These are phyloP conservation scores for Byasa hedistus DNA, from an alignment of 2,888 invertebrate genomes.

Conservation along the genomic window DNA sequence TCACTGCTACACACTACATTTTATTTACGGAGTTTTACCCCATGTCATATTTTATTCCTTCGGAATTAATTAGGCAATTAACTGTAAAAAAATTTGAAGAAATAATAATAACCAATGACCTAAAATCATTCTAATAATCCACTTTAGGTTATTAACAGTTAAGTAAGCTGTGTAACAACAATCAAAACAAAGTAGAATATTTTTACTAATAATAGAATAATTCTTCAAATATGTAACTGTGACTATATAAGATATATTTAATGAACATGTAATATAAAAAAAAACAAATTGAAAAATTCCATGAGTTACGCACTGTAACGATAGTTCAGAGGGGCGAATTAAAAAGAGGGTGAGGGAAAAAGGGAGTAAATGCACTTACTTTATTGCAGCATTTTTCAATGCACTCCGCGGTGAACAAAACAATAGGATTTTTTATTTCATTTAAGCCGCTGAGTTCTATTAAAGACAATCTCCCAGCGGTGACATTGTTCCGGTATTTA, in stretches of 20 bases:
- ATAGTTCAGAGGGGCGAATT: constrained; percentile 50
- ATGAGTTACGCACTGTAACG: constrained; percentile 40
- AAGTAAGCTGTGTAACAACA: no score
- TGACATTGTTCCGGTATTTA: constrained; percentile 5
- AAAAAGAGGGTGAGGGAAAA: constrained; percentile 49
- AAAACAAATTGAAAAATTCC: constrained; percentile 27
- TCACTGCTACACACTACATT: constrained; percentile 40
- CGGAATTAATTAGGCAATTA: no score
- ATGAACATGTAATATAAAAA: neutral
- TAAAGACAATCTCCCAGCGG: constrained; percentile 2
- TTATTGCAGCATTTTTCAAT: constrained; percentile 57
- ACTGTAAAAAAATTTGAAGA: no score
- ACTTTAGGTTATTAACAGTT: no score
- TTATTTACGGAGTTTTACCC: neutral
- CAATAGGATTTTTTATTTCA: constrained; percentile 45
- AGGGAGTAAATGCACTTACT: constrained; percentile 36
- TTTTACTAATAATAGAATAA: no score
- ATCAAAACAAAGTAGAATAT: no score
- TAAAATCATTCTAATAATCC: no score
- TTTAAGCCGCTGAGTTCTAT: constrained; percentile 41
- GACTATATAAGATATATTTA: no score
- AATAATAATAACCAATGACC: no score
- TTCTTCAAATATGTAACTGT: no score
- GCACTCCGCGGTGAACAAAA: constrained; percentile 51
- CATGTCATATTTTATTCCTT: neutral